Base-by-base conservation (phyloP, 2,888 invertebrate genomes). In the Pogonocherus hispidulus region DNA sequence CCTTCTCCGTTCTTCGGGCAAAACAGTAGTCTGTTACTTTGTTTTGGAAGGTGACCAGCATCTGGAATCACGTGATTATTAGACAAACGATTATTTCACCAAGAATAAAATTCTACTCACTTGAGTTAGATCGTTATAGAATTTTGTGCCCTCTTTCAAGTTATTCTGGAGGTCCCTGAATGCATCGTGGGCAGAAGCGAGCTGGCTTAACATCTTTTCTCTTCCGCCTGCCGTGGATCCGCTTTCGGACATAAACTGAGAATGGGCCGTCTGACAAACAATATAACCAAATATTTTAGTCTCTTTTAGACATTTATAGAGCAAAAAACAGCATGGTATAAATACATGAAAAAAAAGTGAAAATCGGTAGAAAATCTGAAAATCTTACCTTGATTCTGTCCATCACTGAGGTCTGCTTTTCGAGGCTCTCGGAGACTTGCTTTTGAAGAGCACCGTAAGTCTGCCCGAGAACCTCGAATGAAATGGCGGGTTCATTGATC, bases 11-110 rank as follows among this genome's bases (percentile, higher is more conserved):
- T 88, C 97, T 97, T 32, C 99, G 93, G 41, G 99, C 99, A 87
- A 99, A 99, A 85, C 97, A 97, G 86, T 95, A 99, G 88, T 99
- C 99, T 5, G 94, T 93, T 70, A 99, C 95, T 87, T 99, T 99
- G 87, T 95, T 97, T 89, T 99, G 99, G 87, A 98, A 96, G 65
- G 93, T 93, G 16, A 99, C 92, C 83, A 99, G 88, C 80, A 99
- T 87, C 89, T 97, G 89, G 59, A 77, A 75, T n/a, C 54, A 56
- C 54, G 35, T 52, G 35, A 27, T 11, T 9, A 3, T 6, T 37
- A 37, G 2, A 37, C n/a, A 37, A 37, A 37, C 37, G 37, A 2
- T 11, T 37, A 2, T 5, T n/a, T 11, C 8, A 11, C 37, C 9
- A 37, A 3, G 8, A 5, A 5, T 37, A 37, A 57, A 72, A 3